Evolutionary conservation across 1,140 invertebrate species (phyloP), one percentile per base, ranked within the genome.

Genomic region (Oncopeltus fasciatus): DNA sequence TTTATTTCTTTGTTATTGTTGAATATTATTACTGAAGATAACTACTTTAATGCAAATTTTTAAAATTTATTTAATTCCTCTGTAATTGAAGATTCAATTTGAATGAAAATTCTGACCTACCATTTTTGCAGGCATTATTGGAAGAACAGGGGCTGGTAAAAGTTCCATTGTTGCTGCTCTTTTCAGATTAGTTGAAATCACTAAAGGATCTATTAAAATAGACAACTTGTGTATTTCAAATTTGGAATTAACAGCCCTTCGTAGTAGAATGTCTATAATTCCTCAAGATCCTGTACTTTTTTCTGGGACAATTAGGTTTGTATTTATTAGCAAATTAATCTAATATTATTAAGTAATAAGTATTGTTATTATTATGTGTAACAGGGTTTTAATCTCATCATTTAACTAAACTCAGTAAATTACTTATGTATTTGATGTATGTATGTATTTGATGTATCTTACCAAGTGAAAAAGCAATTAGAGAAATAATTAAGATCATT

Each of bases 281-380:
- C 91, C 94, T 1, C 95, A 98, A 76, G 88, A 93, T 72, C 92
- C 95, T 11, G 93, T 97, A 71, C 76, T 98, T 31, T 97, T 97
- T 74, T 78, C 78, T 71, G 93, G 92, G 2, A 86, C 83, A 4
- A 75, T 98, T 18, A 78, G 89, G 61, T 87, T 95, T 5, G 26
- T 57, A n/a, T 57, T 31, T n/a, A n/a, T n/a, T n/a, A n/a, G n/a
- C n/a, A n/a, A n/a, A n/a, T n/a, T n/a, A n/a, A n/a, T n/a, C n/a
- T n/a, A n/a, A n/a, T n/a, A n/a, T n/a, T n/a, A n/a, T n/a, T n/a
- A n/a, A n/a, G n/a, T n/a, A n/a, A n/a, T n/a, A n/a, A n/a, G n/a
- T n/a, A n/a, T n/a, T n/a, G n/a, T n/a, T n/a, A n/a, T n/a, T n/a
- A n/a, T n/a, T n/a, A n/a, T n/a, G n/a, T n/a, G n/a, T n/a, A n/a